These are phyloP conservation scores for Drosophila kuntzei DNA, from an alignment of 2,888 invertebrate genomes.

Conservation along the genomic window DNA sequence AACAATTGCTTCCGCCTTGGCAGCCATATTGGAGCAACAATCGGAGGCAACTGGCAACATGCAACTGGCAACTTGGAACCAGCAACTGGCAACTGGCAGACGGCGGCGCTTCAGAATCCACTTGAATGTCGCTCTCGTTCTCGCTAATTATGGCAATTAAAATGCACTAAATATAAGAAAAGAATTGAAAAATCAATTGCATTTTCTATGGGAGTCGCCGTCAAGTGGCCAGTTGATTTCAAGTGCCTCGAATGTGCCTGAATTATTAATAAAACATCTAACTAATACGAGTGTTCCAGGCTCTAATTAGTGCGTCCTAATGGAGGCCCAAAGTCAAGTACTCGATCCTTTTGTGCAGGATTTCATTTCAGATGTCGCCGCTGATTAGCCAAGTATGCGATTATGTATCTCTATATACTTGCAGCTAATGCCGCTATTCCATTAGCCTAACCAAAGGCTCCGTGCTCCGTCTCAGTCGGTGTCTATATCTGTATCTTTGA, in stretches of 20 bases:
- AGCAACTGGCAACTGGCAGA: slow-evolving; percentile 21
- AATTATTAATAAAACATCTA: slow-evolving; percentile 69
- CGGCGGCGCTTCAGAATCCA: slow-evolving; percentile 63
- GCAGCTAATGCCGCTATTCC: slow-evolving; percentile 33
- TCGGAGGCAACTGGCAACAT: slow-evolving; percentile 6
- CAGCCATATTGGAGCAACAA: slow-evolving; percentile 63
- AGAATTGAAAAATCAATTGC: slow-evolving; percentile 54
- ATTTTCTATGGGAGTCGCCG: slow-evolving; percentile 50
- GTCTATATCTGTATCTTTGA: slow-evolving; percentile 9
- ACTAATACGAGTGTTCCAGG: slow-evolving; percentile 45
- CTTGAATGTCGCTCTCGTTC: slow-evolving; percentile 66
- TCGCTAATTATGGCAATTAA: slow-evolving; percentile 81
- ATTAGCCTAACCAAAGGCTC: slow-evolving; percentile 51
- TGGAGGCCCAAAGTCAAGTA: slow-evolving; percentile 59
- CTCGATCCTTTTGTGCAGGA: slow-evolving; percentile 61
- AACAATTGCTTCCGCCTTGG: slow-evolving; percentile 75
- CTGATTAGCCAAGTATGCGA: slow-evolving; percentile 61
- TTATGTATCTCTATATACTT: neutral
- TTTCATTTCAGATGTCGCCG: slow-evolving; percentile 48
- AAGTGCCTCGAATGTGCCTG: slow-evolving; percentile 64
- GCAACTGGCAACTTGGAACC: slow-evolving; percentile 8
- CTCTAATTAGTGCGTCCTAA: slow-evolving; percentile 56
- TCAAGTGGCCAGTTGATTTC: slow-evolving; percentile 70
- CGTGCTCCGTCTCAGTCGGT: slow-evolving; percentile 1
- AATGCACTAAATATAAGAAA: slow-evolving; percentile 77